A percentile compares a stretch with the other conserved stretches of the same genome.
Conservation (phyloP, 2,113 vertebrate genomes). For the Cavia porcellus region DNA sequence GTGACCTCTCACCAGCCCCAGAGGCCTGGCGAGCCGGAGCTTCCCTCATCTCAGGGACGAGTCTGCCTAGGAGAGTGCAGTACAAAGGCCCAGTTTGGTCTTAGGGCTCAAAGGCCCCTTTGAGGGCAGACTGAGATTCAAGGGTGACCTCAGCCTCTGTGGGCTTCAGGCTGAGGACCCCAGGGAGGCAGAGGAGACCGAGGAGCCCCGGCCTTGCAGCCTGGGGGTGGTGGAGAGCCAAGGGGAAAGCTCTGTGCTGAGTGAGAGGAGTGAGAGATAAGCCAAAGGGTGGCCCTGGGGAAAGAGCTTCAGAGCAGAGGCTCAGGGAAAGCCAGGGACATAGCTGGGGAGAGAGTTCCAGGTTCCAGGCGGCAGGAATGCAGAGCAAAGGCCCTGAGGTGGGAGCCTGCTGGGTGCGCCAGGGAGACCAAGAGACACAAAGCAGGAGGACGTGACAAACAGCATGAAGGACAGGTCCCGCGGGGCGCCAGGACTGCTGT, state of each 20-base stretch:
- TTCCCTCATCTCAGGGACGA: not conserved
- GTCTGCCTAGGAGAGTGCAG: not conserved
- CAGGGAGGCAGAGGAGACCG: not conserved
- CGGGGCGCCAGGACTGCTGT: not conserved
- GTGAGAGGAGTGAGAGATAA: not conserved
- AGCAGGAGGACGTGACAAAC: not conserved
- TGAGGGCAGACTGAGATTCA: not conserved
- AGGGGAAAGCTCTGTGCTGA: not conserved
- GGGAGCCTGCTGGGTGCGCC: not conserved
- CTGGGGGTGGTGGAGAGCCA: not conserved
- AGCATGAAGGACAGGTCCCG: not conserved
- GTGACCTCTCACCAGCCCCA: not conserved
- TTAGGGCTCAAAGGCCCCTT: not conserved
- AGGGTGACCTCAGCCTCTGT: too few species aligned
- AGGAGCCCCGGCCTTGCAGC: not conserved
- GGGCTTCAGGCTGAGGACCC: not conserved
- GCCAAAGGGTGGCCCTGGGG: too few species aligned
- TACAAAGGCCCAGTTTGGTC: not conserved
- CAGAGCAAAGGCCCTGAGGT: not conserved
- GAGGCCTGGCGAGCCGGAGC: not conserved
- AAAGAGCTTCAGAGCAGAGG: not conserved
- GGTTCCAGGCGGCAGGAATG: not conserved
- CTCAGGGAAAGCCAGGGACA: not conserved
- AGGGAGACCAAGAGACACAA: too few species aligned
- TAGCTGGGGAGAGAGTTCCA: not conserved